These are phyloP conservation scores for Eclectus roratus DNA, from an alignment of 2,113 vertebrate genomes.

Conservation along the genomic window DNA sequence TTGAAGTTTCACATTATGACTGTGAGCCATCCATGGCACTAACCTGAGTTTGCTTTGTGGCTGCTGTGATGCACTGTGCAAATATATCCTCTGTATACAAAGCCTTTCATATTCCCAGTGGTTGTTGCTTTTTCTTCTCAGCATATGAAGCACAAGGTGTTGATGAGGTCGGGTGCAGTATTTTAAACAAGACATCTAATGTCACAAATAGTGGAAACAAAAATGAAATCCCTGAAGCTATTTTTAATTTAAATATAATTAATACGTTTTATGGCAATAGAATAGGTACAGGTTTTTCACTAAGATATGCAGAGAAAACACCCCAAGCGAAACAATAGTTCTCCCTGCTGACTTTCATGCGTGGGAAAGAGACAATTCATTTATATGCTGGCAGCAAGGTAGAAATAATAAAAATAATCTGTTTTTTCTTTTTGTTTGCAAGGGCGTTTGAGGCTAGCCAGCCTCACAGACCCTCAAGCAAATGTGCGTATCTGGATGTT, in stretches of 20 bases:
- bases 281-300: slow-evolving; percentile 12
- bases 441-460: not conserved
- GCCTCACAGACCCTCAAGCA: not conserved
- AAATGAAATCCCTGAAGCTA: slow-evolving; percentile 39
- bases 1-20: slow-evolving; percentile 27
- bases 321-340: not conserved
- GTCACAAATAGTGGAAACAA: slow-evolving; percentile 45
- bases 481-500: not conserved
- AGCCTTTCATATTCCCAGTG: not conserved
- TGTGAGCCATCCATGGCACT: not conserved
- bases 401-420: slow-evolving; percentile 23
- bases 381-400: slow-evolving; percentile 3
- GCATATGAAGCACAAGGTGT: not conserved
- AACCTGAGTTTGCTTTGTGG: not conserved
- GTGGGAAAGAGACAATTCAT: slow-evolving; percentile 21
- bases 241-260: slow-evolving; percentile 62
- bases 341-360: slow-evolving; percentile 7
- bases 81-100: not conserved
- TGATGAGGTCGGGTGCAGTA: slow-evolving; percentile 9
- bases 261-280: slow-evolving; percentile 47
- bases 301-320: slow-evolving; percentile 27
- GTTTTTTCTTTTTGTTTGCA: not conserved
- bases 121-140: not conserved
- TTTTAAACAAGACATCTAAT: slow-evolving; percentile 40
- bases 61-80: not conserved